Evolutionary conservation across 1,140 invertebrate species (phyloP), one percentile per base, ranked within the genome.

Genomic region (Theocolax elegans): DNA sequence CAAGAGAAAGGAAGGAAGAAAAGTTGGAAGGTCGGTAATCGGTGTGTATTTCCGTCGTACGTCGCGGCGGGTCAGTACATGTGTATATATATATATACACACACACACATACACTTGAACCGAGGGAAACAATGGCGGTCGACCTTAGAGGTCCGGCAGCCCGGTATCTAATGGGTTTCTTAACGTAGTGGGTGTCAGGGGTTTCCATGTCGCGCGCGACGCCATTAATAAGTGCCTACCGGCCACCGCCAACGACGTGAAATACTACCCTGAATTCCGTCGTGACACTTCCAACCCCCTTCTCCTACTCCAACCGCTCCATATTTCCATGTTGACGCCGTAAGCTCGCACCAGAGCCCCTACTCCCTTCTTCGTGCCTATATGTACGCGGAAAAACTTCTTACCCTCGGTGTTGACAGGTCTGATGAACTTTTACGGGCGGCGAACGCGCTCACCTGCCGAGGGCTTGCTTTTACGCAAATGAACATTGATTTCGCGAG

Each of bases 201-300:
- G 67, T 67, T 74, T 72, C 70, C 74, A 48, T 63, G 65, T 62
- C 56, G 49, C 23, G 48, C 66, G 63, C 69, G 67, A 68, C 63
- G 71, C 72, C 76, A 77, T 77, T 77, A 77, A 77, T 77, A 77
- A 70, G 67, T 72, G 71, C 69, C 69, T 72, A 74, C 72, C 29
- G 62, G 62, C 68, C 17, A 38, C 53, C n/a, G 27, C 59, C 27
- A 29, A 35, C 58, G 74, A 77, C 72, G 56, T 77, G 76, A 77
- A 77, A 75, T 77, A 75, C 71, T 71, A 74, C 69, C 59, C 49
- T 51, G 65, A 72, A 75, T 77, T 74, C 67, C 73, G 58, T 58
- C 66, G 64, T 73, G 76, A 76, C 74, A 63, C 72, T 73, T 68
- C 58, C n/a, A n/a, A n/a, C n/a, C 31, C 10, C 31, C 10, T 10